Evolutionary conservation across 1,140 invertebrate species (phyloP).

Genomic region (Sarcophaga bullata): DNA sequence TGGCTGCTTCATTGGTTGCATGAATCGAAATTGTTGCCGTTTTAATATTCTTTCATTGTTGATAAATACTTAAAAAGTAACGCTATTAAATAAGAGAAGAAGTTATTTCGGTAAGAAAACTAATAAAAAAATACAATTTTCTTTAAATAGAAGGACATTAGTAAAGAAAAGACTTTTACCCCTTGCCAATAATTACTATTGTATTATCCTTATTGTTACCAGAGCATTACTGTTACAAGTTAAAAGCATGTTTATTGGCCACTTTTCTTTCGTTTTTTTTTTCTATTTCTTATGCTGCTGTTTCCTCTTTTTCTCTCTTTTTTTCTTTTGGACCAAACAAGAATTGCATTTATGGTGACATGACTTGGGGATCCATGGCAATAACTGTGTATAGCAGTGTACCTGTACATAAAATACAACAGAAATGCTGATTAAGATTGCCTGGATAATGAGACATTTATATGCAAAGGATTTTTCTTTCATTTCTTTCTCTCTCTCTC

Average conservation of each 20-base stretch:
- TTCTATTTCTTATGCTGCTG: not conserved
- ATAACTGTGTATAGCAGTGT: not conserved
- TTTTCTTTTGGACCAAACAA: not conserved
- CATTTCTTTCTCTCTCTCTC: not conserved
- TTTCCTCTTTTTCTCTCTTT: too few species aligned
- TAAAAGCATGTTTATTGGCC: constrained; percentile 18
- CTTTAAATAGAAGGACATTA: too few species aligned
- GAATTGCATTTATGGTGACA: not conserved
- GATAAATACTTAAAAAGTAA: too few species aligned
- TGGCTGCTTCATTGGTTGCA: not conserved
- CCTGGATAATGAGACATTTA: constrained; percentile 28
- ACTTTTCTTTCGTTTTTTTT: not conserved
- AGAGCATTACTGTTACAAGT: not conserved
- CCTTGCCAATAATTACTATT: too few species aligned
- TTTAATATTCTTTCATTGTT: too few species aligned
- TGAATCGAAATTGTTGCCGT: too few species aligned
- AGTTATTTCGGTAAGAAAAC: too few species aligned
- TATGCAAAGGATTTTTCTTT: constrained; percentile 31
- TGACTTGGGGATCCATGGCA: too few species aligned
- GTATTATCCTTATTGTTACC: constrained; percentile 3
- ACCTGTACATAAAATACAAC: not conserved
- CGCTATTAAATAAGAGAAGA: too few species aligned
- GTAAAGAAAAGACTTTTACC: too few species aligned
- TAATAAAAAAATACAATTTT: too few species aligned
- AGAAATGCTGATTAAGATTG: constrained; percentile 31